phyloP scores from a whole-genome alignment of 1,140 invertebrate species.

The Scaptodrosophila lebanonensis region DNA sequence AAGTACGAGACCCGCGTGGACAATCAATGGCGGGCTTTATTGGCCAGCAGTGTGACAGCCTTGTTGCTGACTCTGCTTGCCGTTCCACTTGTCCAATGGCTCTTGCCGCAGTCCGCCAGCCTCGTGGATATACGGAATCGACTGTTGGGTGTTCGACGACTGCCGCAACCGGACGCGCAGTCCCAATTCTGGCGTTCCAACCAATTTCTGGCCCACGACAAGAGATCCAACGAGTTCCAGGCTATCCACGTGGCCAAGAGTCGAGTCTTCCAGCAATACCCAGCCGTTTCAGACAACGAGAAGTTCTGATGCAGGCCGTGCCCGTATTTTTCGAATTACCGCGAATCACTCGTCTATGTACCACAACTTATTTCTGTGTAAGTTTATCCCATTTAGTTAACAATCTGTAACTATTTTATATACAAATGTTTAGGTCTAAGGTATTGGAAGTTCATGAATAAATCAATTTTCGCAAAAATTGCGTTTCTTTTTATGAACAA shows the following conservation, averaged over 20 bases:
- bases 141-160: slow-evolving; percentile 52
- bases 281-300: too few relatives aligned
- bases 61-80: slow-evolving; percentile 36
- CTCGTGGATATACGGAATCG: slow-evolving; percentile 65
- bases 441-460: too few relatives aligned
- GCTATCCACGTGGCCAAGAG: slow-evolving; percentile 46
- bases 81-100: slow-evolving; percentile 44
- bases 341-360: too few relatives aligned
- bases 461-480: too few relatives aligned
- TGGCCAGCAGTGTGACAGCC: slow-evolving; percentile 37
- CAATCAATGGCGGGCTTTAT: slow-evolving; percentile 38
- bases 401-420: too few relatives aligned
- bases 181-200: slow-evolving; percentile 66
- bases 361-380: too few relatives aligned
- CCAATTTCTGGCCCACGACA: slow-evolving; percentile 62
- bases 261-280: slow-evolving; percentile 68
- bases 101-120: slow-evolving; percentile 48
- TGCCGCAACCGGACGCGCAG: slow-evolving; percentile 32
- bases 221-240: slow-evolving; percentile 54
- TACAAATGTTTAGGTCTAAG: too few relatives aligned
- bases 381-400: too few relatives aligned
- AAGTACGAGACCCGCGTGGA: slow-evolving; percentile 54
- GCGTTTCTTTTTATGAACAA: too few relatives aligned
- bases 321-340: too few relatives aligned
- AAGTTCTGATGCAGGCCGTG: too few relatives aligned